Evolutionary conservation across 2,888 invertebrate genomes (phyloP).

Genomic region (Drosophila merina): DNA sequence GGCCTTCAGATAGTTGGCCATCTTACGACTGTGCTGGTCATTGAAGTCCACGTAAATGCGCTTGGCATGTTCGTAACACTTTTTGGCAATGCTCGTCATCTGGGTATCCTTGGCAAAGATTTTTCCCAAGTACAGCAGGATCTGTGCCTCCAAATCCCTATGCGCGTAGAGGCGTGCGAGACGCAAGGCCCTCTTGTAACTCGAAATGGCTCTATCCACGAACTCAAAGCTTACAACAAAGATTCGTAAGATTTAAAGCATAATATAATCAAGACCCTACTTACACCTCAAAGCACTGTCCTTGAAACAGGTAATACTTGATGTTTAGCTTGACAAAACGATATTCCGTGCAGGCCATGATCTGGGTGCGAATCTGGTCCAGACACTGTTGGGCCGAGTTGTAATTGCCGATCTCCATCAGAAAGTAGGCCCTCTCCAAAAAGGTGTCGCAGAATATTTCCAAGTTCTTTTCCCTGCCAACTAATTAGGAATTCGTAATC

Average conservation of each 20-base stretch:
- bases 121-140: constrained; percentile 68
- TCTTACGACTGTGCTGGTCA: constrained; percentile 66
- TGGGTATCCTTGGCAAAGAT: constrained; percentile 58
- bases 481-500: constrained; percentile 34
- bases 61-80: constrained; percentile 69
- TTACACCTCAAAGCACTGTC: constrained; percentile 67
- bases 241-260: not conserved
- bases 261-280: not conserved
- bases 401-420: constrained; percentile 64
- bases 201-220: constrained; percentile 52
- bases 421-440: constrained; percentile 63
- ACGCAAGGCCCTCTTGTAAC: constrained; percentile 61
- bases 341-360: constrained; percentile 50
- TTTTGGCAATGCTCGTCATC: constrained; percentile 62
- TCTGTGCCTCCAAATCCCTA: constrained; percentile 61
- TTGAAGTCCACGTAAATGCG: constrained; percentile 66
- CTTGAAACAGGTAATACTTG: constrained; percentile 56
- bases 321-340: constrained; percentile 59
- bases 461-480: constrained; percentile 66
- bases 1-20: constrained; percentile 71
- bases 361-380: constrained; percentile 54
- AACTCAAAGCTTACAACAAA: constrained; percentile 47
- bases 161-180: constrained; percentile 51
- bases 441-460: constrained; percentile 63
- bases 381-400: constrained; percentile 62